A percentile compares a stretch with the other conserved stretches of the same genome.
Conservation (phyloP, 30 jellyfish, hydroid and myxozoan genomes). For the Aurelia coerulea region DNA sequence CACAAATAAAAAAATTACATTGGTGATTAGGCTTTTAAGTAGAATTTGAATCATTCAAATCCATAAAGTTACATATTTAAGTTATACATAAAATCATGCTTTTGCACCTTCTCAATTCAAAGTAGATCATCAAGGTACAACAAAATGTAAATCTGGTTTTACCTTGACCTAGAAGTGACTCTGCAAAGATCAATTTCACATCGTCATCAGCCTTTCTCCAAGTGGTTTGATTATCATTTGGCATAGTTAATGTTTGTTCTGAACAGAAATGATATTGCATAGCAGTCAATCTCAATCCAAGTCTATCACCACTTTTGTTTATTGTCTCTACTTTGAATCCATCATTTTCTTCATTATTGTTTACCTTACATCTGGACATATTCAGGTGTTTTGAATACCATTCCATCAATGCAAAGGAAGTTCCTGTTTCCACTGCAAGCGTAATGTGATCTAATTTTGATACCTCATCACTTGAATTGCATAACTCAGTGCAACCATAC, state of each 20-base stretch:
- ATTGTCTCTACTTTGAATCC: constrained; percentile 73
- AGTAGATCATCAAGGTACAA: too few relatives aligned
- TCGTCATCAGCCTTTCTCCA: constrained; percentile 1
- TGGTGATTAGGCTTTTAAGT: too few relatives aligned
- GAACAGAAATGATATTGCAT: constrained; percentile 85
- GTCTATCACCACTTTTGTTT: constrained; percentile 40
- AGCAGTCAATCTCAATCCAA: constrained; percentile 71
- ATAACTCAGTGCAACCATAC: not conserved
- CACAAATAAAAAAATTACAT: too few relatives aligned
- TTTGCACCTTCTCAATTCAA: too few relatives aligned
- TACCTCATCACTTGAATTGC: not conserved
- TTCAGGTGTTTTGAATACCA: constrained; percentile 76
- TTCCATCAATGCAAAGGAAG: constrained; percentile 51
- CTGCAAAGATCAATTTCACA: constrained; percentile 86
- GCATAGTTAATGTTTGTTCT: constrained; percentile 46
- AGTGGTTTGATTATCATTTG: not conserved
- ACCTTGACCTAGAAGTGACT: constrained; percentile 83
- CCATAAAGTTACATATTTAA: too few relatives aligned
- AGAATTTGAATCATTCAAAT: too few relatives aligned
- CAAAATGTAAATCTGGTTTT: too few relatives aligned
- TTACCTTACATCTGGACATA: constrained; percentile 66
- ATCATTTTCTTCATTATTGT: constrained; percentile 53
- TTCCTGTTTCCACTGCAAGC: constrained; percentile 76
- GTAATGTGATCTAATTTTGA: constrained; percentile 76
- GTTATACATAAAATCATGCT: too few relatives aligned